Evolutionary conservation across 1,140 invertebrate species (phyloP), one percentile per base, ranked within the genome.

Genomic region (Penaeus indicus): DNA sequence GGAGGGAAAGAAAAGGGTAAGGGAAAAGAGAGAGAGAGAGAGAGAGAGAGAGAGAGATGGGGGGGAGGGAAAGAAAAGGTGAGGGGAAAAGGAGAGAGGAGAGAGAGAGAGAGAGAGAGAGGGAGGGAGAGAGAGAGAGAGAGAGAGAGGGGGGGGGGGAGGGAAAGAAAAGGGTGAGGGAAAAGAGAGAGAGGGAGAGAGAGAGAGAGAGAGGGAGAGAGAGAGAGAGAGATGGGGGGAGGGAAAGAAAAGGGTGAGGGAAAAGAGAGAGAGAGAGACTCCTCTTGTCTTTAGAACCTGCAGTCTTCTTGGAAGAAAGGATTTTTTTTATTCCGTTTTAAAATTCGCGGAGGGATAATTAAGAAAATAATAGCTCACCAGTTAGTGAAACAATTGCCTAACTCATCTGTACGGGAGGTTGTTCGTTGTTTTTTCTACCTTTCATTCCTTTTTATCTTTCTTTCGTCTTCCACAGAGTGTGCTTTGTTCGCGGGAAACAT

Each of bases 301-400:
- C 61, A 32, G 27, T 61, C 19, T n/a, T 10, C 63, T 61, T 54
- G 60, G 19, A 81, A 60, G 79, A 81, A 81, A 27, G 32, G 19
- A 27, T 61, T 61, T 22, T 61, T 81, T 81, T 81, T 5, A 62
- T 61, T 27, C n/a, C 79, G 2, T 54, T 22, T 13, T 19, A 60
- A 64, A 80, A 83, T 64, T 7, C 42, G 2, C 21, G 42, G 3
- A 38, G 81, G 25, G 81, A 64, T 64, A 63, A 83, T 83, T 64
- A 83, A 64, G 16, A 11, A 21, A 13, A 64, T 61, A 83, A 83
- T 83, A 38, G 61, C 2, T 19, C 19, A 27, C 62, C 81, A 63
- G 25, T 61, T 64, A 22, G 19, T 81, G 79, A 81, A 62, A 81
- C 79, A 81, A 81, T 81, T 60, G 63, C 79, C 54, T 81, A 61